Evolutionary conservation across 2,113 vertebrate genomes (phyloP), one percentile per base, ranked within the genome.

Genomic region (Chionodraco myersi): DNA sequence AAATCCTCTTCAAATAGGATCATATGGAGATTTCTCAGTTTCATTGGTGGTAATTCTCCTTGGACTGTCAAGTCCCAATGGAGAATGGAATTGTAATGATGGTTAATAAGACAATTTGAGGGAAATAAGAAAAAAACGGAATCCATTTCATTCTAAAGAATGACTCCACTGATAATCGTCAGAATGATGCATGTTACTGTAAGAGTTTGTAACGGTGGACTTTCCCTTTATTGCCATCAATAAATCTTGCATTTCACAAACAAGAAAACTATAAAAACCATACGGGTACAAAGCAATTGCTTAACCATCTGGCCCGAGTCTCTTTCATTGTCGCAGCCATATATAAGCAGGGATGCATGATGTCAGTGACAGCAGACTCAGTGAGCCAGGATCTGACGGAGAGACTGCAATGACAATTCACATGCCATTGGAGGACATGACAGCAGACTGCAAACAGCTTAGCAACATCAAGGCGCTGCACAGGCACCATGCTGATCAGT

Each of bases 361-460:
- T 66, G 61, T 82, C 56, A 77, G 62, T 12, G 75, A 72, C 62
- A 79, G 74, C 75, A 74, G 62, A 69, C 52, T 75, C 60, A 68
- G 52, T 56, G 66, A 81, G 73, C 68, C 74, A 5, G 62, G 12
- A 52, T 69, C 60, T 69, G 67, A 73, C 30, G 21, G 69, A 75
- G 70, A 62, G 44, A 21, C 16, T 15, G 59, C 78, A 21, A 68
- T 62, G 79, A 70, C 74, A 34, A 65, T 26, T 59, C 64, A 62
- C 44, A 53, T 61, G 56, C 72, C 69, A 62, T 70, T 30, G 64
- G 65, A 67, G 75, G 56, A 76, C 79, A 85, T 87, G 84, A 87
- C 80, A 77, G 88, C 76, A 72, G 78, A 82, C 84, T 72, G 77
- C 79, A 90, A 77, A 88, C 87, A 86, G 61, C 75, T 89, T 77